Conservation (phyloP, 2,888 invertebrate species). For the Branchipolynoe longqiensis region DNA sequence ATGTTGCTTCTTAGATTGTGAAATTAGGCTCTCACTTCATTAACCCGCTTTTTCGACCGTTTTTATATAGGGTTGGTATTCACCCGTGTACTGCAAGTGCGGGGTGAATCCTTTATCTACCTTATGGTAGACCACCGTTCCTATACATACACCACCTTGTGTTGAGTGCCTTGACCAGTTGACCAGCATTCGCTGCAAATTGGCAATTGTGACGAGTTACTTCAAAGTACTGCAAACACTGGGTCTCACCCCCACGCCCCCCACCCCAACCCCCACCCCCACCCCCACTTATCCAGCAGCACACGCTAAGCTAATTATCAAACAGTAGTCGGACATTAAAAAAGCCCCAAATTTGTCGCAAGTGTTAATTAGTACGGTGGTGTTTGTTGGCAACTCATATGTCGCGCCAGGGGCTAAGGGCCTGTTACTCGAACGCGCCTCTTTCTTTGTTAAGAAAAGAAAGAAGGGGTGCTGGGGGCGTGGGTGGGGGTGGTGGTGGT, state of each 20-base stretch:
- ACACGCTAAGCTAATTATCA: conserved; percentile 36
- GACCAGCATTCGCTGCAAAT: neutral
- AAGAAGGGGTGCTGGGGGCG: too few relatives aligned
- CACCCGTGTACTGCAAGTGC: too few relatives aligned
- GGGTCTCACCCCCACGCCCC: neutral
- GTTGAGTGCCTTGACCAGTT: neutral
- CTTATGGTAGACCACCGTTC: too few relatives aligned
- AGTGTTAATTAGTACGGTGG: conserved; percentile 35
- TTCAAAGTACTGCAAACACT: conserved; percentile 38
- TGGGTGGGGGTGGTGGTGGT: too few relatives aligned
- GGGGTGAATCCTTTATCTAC: too few relatives aligned
- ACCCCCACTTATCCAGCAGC: too few relatives aligned
- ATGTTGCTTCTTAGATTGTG: too few relatives aligned
- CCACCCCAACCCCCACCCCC: too few relatives aligned
- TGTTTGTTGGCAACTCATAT: conserved; percentile 39
- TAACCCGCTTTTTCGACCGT: too few relatives aligned
- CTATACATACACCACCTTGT: conserved; percentile 20
- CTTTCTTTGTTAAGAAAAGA: conserved; percentile 16
- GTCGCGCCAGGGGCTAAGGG: conserved; percentile 27
- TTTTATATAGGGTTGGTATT: too few relatives aligned
- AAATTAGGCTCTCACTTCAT: too few relatives aligned
- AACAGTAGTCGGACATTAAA: neutral
- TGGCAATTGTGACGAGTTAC: conserved; percentile 28
- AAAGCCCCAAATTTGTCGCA: conserved; percentile 32
- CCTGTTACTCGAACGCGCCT: neutral